Percentiles rank a stretch among this genome's conserved stretches.
phyloP scores from a whole-genome alignment of 2,888 invertebrate genomes.

The Diogma glabrata region DNA sequence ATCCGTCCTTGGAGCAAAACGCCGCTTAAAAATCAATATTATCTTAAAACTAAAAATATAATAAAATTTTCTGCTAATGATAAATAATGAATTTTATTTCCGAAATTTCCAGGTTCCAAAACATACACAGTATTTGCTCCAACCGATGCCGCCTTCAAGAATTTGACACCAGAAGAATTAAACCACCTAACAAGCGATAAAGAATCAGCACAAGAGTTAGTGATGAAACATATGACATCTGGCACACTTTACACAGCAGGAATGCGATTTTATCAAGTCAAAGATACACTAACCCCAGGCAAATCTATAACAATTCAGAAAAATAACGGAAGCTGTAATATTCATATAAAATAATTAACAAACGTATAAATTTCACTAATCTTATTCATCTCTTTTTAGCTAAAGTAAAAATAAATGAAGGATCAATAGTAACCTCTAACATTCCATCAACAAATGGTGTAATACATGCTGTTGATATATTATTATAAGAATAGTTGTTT shows the following conservation, averaged over 20 bases:
- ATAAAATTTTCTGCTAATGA: too few relatives aligned
- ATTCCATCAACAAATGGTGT: conserved; percentile 83
- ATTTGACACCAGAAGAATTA: conserved; percentile 47
- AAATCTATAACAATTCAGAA: conserved; percentile 70
- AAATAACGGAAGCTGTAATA: conserved; percentile 47
- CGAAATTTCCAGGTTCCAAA: conserved; percentile 50
- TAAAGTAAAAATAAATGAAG: conserved; percentile 73
- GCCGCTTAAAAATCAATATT: too few relatives aligned
- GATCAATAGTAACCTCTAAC: conserved; percentile 69
- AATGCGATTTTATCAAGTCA: conserved; percentile 77
- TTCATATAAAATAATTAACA: neutral
- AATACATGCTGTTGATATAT: conserved; percentile 65
- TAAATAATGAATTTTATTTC: conserved; percentile 2
- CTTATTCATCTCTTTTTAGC: conserved; percentile 53
- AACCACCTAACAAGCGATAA: conserved; percentile 49
- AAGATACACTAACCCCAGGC: conserved; percentile 63
- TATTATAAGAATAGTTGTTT: too few relatives aligned
- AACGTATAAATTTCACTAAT: too few relatives aligned
- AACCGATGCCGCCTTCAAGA: conserved; percentile 68
- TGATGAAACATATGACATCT: conserved; percentile 62
- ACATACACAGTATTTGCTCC: conserved; percentile 80
- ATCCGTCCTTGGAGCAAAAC: too few relatives aligned
- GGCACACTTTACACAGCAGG: conserved; percentile 75
- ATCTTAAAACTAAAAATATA: too few relatives aligned
- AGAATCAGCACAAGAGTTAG: conserved; percentile 56